These are phyloP conservation scores for Ispidina picta DNA, from an alignment of 2,797 vertebrate species.

Conservation along the genomic window DNA sequence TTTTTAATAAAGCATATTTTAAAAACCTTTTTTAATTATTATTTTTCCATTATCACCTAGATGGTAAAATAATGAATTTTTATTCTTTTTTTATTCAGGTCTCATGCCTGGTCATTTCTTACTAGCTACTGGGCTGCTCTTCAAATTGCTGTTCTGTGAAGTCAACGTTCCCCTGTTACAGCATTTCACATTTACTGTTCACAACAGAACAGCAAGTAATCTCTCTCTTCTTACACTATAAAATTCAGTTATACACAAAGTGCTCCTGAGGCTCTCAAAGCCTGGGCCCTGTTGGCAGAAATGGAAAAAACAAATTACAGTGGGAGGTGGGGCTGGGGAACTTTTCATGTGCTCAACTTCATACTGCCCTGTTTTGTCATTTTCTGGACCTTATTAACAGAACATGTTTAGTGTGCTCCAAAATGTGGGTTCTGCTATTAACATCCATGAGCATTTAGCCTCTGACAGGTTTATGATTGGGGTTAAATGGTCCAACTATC, in stretches of 20 bases:
- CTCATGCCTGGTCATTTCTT: background rate
- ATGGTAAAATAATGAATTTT: background rate
- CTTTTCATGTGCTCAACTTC: background rate
- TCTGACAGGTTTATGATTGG: background rate
- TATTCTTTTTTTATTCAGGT: background rate
- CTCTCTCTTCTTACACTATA: background rate
- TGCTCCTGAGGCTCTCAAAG: background rate
- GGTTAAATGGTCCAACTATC: background rate
- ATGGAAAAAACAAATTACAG: background rate
- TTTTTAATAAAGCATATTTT: background rate
- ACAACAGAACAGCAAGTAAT: background rate
- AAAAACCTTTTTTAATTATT: background rate
- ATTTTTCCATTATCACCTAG: background rate
- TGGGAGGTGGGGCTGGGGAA: accelerated
- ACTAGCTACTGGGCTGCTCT: background rate
- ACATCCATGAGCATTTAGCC: background rate
- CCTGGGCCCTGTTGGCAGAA: background rate
- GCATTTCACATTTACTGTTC: background rate
- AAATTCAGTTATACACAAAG: background rate
- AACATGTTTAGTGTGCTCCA: background rate
- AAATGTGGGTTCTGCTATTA: background rate
- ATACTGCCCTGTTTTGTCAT: background rate
- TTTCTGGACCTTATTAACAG: background rate
- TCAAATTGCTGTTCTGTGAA: background rate
- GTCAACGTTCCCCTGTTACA: background rate